A percentile compares a stretch with the other conserved stretches of the same genome.
Conservation (phyloP, 1,140 invertebrate genomes). For the Drosophila takahashii region DNA sequence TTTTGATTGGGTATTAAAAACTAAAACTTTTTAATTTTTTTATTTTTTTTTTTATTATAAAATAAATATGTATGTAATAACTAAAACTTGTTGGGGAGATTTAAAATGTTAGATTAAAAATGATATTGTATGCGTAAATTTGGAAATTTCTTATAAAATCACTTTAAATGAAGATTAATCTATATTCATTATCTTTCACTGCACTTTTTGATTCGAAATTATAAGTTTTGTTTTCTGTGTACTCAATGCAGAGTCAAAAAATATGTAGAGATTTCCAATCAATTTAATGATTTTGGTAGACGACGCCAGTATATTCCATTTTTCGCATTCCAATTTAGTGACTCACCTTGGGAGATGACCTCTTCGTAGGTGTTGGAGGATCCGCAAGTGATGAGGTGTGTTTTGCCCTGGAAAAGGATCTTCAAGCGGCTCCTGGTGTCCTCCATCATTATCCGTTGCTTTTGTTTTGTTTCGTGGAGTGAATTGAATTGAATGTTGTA, state of each 20-base stretch:
- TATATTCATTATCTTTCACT: no score
- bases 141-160: no score
- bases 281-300: not conserved
- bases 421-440: constrained; percentile 47
- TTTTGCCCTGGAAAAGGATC: constrained; percentile 61
- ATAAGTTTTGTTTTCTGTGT: not conserved
- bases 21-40: no score
- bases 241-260: not conserved
- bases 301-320: not conserved
- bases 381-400: constrained; percentile 49
- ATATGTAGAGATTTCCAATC: not conserved
- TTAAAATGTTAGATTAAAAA: no score
- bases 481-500: not conserved
- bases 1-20: no score
- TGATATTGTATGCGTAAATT: no score
- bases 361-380: constrained; percentile 52
- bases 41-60: no score
- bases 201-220: no score
- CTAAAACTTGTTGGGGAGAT: no score
- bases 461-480: not conserved
- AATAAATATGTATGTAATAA: no score
- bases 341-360: constrained; percentile 62
- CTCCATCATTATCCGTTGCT: constrained; percentile 35
- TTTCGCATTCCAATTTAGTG: not conserved
- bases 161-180: no score